phyloP scores from a whole-genome alignment of 2,888 invertebrate species.

The Chesias legatella region DNA sequence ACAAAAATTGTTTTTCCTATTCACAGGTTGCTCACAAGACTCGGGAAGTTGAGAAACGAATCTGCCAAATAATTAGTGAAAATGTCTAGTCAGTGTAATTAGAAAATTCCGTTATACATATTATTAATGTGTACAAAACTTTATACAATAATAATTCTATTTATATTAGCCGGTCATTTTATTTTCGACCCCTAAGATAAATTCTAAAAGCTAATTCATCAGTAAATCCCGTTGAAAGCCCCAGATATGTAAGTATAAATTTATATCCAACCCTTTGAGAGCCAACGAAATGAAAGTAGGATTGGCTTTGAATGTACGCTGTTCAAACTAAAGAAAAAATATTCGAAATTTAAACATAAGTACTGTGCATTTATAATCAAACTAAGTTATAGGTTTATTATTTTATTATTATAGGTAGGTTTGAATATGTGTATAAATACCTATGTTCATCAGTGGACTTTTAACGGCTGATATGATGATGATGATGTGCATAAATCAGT shows the following conservation, averaged over 20 bases:
- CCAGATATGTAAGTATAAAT: slow-evolving; percentile 12
- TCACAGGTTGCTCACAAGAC: slow-evolving; percentile 74
- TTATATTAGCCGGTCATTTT: slow-evolving; percentile 56
- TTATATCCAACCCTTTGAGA: slow-evolving; percentile 15
- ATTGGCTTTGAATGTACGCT: slow-evolving; percentile 9
- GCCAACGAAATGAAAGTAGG: slow-evolving; percentile 11
- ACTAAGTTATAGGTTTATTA: too few species aligned
- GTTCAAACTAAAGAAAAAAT: too few species aligned
- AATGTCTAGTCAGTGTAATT: slow-evolving; percentile 71
- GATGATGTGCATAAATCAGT: too few species aligned
- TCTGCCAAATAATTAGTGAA: slow-evolving; percentile 61
- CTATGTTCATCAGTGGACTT: too few species aligned
- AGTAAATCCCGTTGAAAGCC: slow-evolving; percentile 6
- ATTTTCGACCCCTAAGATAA: slow-evolving; percentile 1
- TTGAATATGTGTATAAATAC: too few species aligned
- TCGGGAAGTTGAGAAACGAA: slow-evolving; percentile 72
- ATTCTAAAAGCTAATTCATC: slow-evolving; percentile 3
- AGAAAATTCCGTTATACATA: slow-evolving; percentile 69
- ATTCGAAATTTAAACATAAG: too few species aligned
- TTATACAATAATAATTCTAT: slow-evolving; percentile 79
- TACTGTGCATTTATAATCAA: too few species aligned
- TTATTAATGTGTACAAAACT: slow-evolving; percentile 73
- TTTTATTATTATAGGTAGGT: too few species aligned
- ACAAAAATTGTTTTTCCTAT: slow-evolving; percentile 29
- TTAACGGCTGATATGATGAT: too few species aligned